phyloP scores from a whole-genome alignment of 1,140 invertebrate genomes.

The Thaumatotibia leucotreta region DNA sequence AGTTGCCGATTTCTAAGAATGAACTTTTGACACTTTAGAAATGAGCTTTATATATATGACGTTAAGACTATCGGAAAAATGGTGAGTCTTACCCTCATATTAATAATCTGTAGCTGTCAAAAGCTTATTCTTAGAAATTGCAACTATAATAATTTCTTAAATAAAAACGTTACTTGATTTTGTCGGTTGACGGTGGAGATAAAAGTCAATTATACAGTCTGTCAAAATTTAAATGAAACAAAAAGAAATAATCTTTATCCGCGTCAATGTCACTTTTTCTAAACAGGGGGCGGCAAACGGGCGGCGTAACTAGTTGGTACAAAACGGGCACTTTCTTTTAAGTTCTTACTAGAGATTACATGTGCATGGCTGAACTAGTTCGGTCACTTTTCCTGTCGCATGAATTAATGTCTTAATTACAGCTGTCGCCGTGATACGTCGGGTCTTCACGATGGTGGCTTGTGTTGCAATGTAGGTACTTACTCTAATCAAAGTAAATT shows the following conservation, averaged over 20 bases:
- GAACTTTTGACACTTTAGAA: too few relatives aligned
- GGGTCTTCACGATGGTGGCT: neutral
- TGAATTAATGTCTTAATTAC: constrained; percentile 25
- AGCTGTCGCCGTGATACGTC: constrained; percentile 2
- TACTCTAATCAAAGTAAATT: neutral
- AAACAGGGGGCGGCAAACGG: neutral
- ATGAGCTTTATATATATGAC: too few relatives aligned
- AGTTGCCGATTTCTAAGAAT: too few relatives aligned
- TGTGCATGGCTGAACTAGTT: constrained; percentile 21
- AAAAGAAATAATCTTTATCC: neutral
- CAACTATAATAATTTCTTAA: too few relatives aligned
- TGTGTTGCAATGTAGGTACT: neutral
- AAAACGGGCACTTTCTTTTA: constrained; percentile 34
- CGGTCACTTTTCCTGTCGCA: constrained; percentile 30
- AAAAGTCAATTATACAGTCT: neutral
- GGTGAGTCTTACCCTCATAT: too few relatives aligned
- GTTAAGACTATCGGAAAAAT: too few relatives aligned
- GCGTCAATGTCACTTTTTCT: constrained; percentile 3
- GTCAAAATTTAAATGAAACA: neutral
- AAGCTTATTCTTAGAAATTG: too few relatives aligned
- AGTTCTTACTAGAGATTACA: constrained; percentile 19
- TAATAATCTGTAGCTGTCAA: too few relatives aligned
- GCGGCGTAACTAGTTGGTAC: constrained; percentile 1
- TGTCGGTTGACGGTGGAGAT: neutral
- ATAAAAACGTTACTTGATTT: neutral